Base-by-base conservation (phyloP, 92 coral and sea anemone genomes). In the Ricordea florida region DNA sequence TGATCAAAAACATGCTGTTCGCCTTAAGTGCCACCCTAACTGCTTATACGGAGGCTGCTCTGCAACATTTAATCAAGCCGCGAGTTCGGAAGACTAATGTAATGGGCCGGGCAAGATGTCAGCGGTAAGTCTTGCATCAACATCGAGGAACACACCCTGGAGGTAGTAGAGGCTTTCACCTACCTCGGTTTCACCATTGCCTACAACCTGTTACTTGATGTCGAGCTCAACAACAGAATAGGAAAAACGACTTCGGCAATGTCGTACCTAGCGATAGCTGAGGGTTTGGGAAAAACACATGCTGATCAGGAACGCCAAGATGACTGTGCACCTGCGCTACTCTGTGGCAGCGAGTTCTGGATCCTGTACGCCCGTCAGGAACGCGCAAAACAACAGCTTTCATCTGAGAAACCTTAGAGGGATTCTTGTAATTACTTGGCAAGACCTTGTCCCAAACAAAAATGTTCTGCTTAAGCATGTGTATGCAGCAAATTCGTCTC, bases 251-350 rank as follows among this genome's bases (percentile, higher is more conserved):
- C 68, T 2, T 18, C 72, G 4, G 32, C 20, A 9, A 27, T 68
- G 74, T 42, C 64, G 16, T 16, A 46, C 13, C 72, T 81, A 41
- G 0, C 57, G 0, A 74, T 4, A n/a, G n/a, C n/a, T n/a, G 47
- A 38, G 69, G 7, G 76, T 74, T 5, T 62, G 74, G 40, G 52
- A 63, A 0, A 82, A 51, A 62, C 0, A 8, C 31, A 26, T 6
- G 31, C 69, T 63, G 10, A 74, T 69, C 14, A 29, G n/a, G 14
- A 74, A 64, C 10, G 55, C 83, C 41, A 52, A 82, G 73, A 40
- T 26, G 22, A 31, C 33, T 25, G 84, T 83, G 3, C 58, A 67
- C 40, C 29, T 32, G 59, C 69, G 0, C 85, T 81, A 16, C 35
- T 79, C n/a, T 46, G 73, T 41, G 81, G 81, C 57, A 37, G 43